Evolutionary conservation across 2,113 vertebrate genomes (phyloP).

Genomic region (Saguinus imperator): DNA sequence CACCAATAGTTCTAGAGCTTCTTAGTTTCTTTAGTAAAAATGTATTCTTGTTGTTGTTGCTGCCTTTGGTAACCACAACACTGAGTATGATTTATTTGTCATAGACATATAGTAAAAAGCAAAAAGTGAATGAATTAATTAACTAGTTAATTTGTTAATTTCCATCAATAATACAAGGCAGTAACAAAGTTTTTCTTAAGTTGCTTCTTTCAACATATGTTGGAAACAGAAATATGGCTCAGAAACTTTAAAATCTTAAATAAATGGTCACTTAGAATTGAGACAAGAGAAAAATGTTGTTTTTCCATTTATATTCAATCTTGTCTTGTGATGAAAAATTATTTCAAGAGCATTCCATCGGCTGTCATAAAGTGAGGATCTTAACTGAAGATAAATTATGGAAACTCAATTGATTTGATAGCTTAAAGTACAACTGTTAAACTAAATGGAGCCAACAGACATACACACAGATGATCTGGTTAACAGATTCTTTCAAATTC

Average conservation of each 20-base stretch:
- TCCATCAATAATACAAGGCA: not conserved
- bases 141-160: not conserved
- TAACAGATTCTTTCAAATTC: not conserved
- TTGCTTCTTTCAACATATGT: slow-evolving; percentile 43
- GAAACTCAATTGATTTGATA: slow-evolving; percentile 28
- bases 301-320: slow-evolving; percentile 32
- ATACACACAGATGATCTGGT: not conserved
- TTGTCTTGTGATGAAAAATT: slow-evolving; percentile 53
- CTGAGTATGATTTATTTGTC: not conserved
- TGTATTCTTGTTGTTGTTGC: not conserved
- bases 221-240: slow-evolving; percentile 43
- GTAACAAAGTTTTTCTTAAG: not conserved
- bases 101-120: not conserved
- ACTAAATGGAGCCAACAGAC: not conserved
- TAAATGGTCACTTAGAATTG: not conserved
- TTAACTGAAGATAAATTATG: slow-evolving; percentile 49
- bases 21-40: not conserved
- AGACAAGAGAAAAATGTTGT: not conserved
- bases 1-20: not conserved
- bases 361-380: slow-evolving; percentile 18
- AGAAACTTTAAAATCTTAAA: slow-evolving; percentile 61
- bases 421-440: slow-evolving; percentile 28
- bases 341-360: slow-evolving; percentile 73
- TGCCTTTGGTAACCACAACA: not conserved
- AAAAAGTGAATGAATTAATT: not conserved